These are phyloP conservation scores for Neolamprologus longior DNA, from an alignment of 2,113 vertebrate species.

Conservation along the genomic window DNA sequence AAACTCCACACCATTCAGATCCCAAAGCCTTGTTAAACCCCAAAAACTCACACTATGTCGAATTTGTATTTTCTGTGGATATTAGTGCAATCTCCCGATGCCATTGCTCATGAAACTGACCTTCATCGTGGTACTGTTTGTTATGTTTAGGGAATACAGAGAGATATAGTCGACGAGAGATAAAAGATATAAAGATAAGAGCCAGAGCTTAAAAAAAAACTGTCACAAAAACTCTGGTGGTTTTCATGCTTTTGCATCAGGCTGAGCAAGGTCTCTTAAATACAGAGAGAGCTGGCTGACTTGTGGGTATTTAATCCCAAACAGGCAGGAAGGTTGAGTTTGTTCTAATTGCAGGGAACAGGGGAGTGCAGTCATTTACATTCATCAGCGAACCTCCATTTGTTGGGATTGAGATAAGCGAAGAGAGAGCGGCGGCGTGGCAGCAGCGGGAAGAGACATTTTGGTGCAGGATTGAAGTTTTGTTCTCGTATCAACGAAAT, in stretches of 20 bases:
- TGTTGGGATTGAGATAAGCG: slow-evolving; percentile 25
- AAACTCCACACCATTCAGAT: background rate
- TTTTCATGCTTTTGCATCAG: slow-evolving; percentile 64
- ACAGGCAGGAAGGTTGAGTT: slow-evolving; percentile 44
- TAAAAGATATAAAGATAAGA: slow-evolving; percentile 53
- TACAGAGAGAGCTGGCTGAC: slow-evolving; percentile 1
- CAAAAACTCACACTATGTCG: background rate
- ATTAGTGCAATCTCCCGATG: background rate
- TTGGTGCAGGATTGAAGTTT: background rate
- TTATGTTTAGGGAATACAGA: slow-evolving; percentile 23
- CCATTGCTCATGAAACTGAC: slow-evolving; percentile 3
- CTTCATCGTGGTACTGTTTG: slow-evolving; percentile 1
- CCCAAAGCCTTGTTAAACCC: background rate
- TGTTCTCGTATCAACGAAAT: background rate
- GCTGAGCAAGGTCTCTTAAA: slow-evolving; percentile 27
- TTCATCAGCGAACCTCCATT: slow-evolving; percentile 36
- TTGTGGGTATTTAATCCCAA: slow-evolving; percentile 56
- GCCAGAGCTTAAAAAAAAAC: background rate
- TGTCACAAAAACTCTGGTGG: slow-evolving; percentile 26
- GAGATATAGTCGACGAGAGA: background rate
- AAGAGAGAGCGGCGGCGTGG: background rate
- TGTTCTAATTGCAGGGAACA: slow-evolving; percentile 42
- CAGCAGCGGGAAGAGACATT: background rate
- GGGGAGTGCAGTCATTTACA: slow-evolving; percentile 35
- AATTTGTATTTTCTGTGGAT: background rate